These are phyloP conservation scores for Cichlasoma orientale DNA, from an alignment of 2,797 vertebrate genomes.

Conservation along the genomic window DNA sequence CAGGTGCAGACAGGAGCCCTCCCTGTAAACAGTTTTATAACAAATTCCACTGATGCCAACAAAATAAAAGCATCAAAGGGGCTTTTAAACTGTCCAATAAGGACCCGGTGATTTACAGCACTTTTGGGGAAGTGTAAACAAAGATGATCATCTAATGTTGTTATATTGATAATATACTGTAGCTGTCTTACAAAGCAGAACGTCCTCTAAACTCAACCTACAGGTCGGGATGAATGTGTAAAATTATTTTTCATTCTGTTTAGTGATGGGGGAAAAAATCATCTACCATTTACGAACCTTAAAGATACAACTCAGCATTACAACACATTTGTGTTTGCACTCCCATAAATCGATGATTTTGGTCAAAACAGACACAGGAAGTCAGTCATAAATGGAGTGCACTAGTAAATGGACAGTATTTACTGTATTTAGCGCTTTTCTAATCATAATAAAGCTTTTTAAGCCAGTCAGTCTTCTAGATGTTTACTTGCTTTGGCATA, in stretches of 20 bases:
- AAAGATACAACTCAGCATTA: not conserved
- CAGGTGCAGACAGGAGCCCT: not conserved
- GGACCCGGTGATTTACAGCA: slow-evolving; percentile 17
- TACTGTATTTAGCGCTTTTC: not conserved
- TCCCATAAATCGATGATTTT: not conserved
- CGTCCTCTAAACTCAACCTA: not conserved
- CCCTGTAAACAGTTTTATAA: slow-evolving; percentile 29
- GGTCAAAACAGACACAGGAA: not conserved
- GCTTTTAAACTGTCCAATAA: slow-evolving; percentile 46
- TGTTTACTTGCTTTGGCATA: not conserved
- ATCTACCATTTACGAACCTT: not conserved
- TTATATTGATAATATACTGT: slow-evolving; percentile 17
- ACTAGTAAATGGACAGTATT: not conserved
- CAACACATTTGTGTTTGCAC: not conserved
- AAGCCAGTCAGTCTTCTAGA: not conserved
- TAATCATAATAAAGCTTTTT: not conserved
- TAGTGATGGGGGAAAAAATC: not conserved
- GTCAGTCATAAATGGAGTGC: not conserved
- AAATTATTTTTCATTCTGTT: not conserved
- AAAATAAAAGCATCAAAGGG: slow-evolving; percentile 37
- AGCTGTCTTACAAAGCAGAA: not conserved
- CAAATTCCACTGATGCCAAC: not conserved
- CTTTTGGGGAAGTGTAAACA: slow-evolving; percentile 15
- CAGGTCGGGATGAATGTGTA: not conserved
- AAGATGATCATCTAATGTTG: slow-evolving; percentile 18